Conservation (phyloP, 2,797 vertebrate genomes). For the Falco novaeseelandiae region DNA sequence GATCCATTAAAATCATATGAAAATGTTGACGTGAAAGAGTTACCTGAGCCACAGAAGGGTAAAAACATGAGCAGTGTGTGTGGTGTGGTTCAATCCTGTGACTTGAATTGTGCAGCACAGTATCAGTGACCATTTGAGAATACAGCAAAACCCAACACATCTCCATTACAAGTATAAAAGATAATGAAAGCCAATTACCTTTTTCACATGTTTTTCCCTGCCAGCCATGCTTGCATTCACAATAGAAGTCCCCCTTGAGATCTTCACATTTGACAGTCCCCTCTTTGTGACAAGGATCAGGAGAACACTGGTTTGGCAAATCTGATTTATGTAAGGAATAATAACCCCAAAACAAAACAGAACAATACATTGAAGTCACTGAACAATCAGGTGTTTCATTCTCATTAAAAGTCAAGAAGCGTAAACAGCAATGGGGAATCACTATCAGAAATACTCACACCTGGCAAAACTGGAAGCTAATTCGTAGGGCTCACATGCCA, state of each 20-base stretch:
- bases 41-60: neutral
- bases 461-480: neutral
- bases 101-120: neutral
- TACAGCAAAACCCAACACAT: neutral
- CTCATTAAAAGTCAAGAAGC: neutral
- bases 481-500: neutral
- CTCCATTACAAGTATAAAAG: neutral
- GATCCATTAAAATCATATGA: neutral
- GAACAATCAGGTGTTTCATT: neutral
- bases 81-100: neutral
- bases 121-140: neutral
- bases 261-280: constrained; percentile 89
- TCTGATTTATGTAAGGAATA: constrained; percentile 75
- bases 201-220: constrained; percentile 84
- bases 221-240: constrained; percentile 92
- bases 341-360: neutral
- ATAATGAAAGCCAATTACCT: constrained; percentile 76
- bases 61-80: rapidly evolving
- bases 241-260: constrained; percentile 89
- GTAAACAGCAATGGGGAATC: neutral
- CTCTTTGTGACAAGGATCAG: constrained; percentile 84
- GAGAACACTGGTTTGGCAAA: constrained; percentile 94
- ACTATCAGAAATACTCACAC: neutral
- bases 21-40: neutral
- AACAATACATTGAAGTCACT: neutral